Percentiles rank a stretch among this genome's conserved stretches.
phyloP scores from a whole-genome alignment of 2,888 invertebrate genomes.

The Tenthredo amoena region DNA sequence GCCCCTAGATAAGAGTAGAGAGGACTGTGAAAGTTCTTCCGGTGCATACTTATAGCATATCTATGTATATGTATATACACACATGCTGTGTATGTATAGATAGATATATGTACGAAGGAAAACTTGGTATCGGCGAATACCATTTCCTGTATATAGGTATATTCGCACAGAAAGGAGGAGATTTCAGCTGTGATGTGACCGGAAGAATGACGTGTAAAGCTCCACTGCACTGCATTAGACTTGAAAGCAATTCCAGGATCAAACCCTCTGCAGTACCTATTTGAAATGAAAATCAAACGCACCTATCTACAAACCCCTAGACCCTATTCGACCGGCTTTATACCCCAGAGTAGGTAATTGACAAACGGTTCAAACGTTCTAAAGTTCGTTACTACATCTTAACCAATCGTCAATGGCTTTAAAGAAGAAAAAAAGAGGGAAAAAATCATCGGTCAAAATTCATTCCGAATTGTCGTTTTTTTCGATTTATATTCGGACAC shows the following conservation, averaged over 20 bases:
- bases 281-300: neutral
- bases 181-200: constrained; percentile 45
- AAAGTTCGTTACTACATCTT: too few relatives aligned
- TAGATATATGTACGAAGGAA: neutral
- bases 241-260: constrained; percentile 17
- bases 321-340: neutral
- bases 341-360: neutral
- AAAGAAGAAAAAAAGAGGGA: too few relatives aligned
- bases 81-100: neutral
- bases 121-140: too few relatives aligned
- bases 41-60: neutral
- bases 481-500: too few relatives aligned
- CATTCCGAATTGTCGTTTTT: too few relatives aligned
- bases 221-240: constrained; percentile 30
- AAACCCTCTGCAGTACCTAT: neutral
- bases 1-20: neutral
- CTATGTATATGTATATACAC: neutral
- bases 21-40: constrained; percentile 25
- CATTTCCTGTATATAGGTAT: too few relatives aligned
- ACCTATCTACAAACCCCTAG: neutral
- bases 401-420: too few relatives aligned
- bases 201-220: constrained; percentile 43
- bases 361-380: neutral
- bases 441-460: too few relatives aligned
- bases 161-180: neutral